Base-by-base conservation (phyloP, 64 coral and sea anemone species). In the Pocillopora damicornis region DNA sequence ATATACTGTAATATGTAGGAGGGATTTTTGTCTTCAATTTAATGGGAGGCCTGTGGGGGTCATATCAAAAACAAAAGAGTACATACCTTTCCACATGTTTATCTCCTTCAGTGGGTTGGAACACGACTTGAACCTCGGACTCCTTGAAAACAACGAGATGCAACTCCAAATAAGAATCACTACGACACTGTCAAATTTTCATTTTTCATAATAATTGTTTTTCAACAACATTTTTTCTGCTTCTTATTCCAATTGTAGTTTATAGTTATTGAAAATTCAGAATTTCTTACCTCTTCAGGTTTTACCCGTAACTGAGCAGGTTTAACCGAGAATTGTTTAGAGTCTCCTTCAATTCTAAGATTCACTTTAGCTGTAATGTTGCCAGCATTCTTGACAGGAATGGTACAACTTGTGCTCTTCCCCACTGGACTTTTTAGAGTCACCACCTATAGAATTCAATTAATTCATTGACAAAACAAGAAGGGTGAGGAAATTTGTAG, bases 361-460 rank as follows among this genome's bases (percentile, higher is more conserved):
- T 96, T 88, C 16, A 92, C 94, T 86, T 92, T 88, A 30, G 89
- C 79, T 61, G 75, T 82, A 34, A 96, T 96, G 26, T 96, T 96
- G 2, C 94, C 94, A 30, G 91, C 88, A 85, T 96, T 96, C 22
- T 89, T 92, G 15, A 96, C 64, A 34, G 94, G 90, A n/a, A 93
- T 90, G 20, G 88, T 66, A 62, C 91, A 87, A 63, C 88, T 96
- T 61, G 92, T 80, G 51, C 61, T 79, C 85, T 93, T 91, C 15
- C 94, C 94, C 37, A 83, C 91, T 35, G 90, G 79, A 72, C 91
- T 89, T 20, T 88, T 90, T 20, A 96, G 73, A 81, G 76, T 90
- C 37, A 96, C 15, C 35, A 88, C 94, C 94, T 96, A 42, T 16
- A 75, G 63, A 59, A 86, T 22, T 9, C 22, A 20, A 35, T 61